These are phyloP conservation scores for Pteromalus puparum DNA, from an alignment of 1,140 invertebrate species.

Conservation along the genomic window DNA sequence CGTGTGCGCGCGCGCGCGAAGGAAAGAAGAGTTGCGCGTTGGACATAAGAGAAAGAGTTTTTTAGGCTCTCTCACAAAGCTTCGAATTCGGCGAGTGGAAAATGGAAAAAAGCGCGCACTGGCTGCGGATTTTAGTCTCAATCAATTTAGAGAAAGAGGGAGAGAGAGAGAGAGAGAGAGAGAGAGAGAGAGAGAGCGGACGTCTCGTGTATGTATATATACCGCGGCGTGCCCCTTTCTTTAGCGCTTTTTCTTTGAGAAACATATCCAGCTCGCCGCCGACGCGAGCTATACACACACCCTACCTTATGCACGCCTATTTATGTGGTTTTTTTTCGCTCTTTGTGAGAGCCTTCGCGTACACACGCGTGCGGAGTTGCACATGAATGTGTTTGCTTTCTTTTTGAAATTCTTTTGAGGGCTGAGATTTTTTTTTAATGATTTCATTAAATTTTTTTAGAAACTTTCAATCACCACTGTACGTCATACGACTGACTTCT, in stretches of 20 bases:
- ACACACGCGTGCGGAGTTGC: no score
- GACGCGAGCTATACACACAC: not conserved
- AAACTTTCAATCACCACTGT: not conserved
- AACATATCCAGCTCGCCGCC: not conserved
- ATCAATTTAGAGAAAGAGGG: not conserved
- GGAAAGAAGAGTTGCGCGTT: no score
- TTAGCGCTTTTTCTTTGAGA: not conserved
- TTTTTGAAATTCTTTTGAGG: not conserved
- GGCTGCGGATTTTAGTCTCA: not conserved
- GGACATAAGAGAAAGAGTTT: not conserved
- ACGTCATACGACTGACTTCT: no score
- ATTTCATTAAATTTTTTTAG: not conserved
- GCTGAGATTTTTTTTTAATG: not conserved
- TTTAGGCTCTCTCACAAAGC: not conserved
- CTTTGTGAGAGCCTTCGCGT: not conserved
- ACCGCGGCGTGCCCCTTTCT: not conserved
- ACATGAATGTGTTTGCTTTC: not conserved
- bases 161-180: no score
- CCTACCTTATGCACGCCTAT: not conserved
- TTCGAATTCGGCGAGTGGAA: conserved; percentile 2
- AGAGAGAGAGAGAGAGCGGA: not conserved
- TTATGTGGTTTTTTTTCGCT: not conserved
- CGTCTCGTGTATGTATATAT: not conserved
- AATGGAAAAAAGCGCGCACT: not conserved
- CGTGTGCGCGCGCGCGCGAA: no score